Conservation (phyloP, 2,888 invertebrate genomes). For the Tanypteryx hageni region DNA sequence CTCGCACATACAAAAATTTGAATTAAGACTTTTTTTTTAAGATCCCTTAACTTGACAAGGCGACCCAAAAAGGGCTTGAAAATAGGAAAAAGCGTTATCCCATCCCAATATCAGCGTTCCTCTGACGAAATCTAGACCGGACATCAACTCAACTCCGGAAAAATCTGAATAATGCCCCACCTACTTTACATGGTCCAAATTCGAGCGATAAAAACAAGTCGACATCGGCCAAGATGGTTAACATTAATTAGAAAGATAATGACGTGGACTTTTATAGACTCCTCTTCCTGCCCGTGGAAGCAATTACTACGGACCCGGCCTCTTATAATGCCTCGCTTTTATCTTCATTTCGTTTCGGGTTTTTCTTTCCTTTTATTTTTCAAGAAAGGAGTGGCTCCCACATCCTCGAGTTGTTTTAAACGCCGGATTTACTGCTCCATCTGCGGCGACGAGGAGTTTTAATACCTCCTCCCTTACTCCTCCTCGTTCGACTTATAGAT, state of each 20-base stretch:
- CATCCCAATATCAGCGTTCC: not conserved
- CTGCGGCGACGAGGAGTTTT: slow-evolving; percentile 44
- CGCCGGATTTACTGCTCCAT: slow-evolving; percentile 44
- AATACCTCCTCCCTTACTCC: slow-evolving; percentile 2
- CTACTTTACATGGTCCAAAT: not conserved
- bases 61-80: too few relatives aligned
- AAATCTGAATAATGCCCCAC: not conserved
- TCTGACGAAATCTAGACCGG: not conserved
- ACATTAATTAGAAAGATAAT: slow-evolving; percentile 63
- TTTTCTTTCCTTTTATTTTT: slow-evolving; percentile 20
- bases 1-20: too few relatives aligned
- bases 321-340: slow-evolving; percentile 15
- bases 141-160: not conserved
- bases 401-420: slow-evolving; percentile 15
- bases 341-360: slow-evolving; percentile 2
- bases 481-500: not conserved
- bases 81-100: not conserved
- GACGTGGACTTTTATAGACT: slow-evolving; percentile 44
- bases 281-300: slow-evolving; percentile 48
- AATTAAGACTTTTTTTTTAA: too few relatives aligned
- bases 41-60: too few relatives aligned
- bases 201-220: slow-evolving; percentile 43
- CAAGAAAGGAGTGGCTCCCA: slow-evolving; percentile 14
- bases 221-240: slow-evolving; percentile 26
- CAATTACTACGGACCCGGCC: slow-evolving; percentile 50